phyloP scores from a whole-genome alignment of 2,113 vertebrate species.

The Thamnaconus septentrionalis region DNA sequence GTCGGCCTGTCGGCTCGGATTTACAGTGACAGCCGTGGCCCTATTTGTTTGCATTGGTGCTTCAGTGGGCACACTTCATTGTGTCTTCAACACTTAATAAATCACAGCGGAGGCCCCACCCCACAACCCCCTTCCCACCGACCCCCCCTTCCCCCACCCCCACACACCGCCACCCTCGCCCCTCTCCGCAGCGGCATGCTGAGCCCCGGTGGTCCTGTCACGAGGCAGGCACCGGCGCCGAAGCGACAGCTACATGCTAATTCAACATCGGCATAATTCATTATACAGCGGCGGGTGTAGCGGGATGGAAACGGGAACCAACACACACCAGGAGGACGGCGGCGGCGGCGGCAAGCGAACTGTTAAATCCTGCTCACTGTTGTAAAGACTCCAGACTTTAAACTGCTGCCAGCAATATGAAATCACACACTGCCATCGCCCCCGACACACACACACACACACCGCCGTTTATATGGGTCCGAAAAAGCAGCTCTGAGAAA shows the following conservation, averaged over 20 bases:
- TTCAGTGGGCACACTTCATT: conserved; percentile 73
- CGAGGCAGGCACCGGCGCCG: conserved; percentile 65
- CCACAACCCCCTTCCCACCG: too few relatives aligned
- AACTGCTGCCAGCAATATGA: conserved; percentile 43
- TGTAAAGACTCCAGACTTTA: conserved; percentile 40
- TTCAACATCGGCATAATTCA: conserved; percentile 80
- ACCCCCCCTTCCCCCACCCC: too few relatives aligned
- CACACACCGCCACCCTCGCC: neutral
- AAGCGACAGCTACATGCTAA: conserved; percentile 83
- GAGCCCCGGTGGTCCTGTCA: conserved; percentile 79
- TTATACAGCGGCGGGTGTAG: conserved; percentile 77
- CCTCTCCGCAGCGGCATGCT: conserved; percentile 35
- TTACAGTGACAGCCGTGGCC: conserved; percentile 62
- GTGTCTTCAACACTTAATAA: conserved; percentile 78
- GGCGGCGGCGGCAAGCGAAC: conserved; percentile 61
- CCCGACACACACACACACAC: neutral
- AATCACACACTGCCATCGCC: neutral
- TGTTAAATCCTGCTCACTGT: conserved; percentile 67
- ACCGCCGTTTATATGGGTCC: conserved; percentile 23
- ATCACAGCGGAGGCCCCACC: conserved; percentile 66
- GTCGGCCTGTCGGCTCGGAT: conserved; percentile 57
- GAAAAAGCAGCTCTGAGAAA: conserved; percentile 23
- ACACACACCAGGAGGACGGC: conserved; percentile 67
- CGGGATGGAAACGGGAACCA: conserved; percentile 71
- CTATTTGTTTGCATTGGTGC: conserved; percentile 74